These are phyloP conservation scores for Taxidea taxus DNA, from an alignment of 2,113 vertebrate species.

Conservation along the genomic window DNA sequence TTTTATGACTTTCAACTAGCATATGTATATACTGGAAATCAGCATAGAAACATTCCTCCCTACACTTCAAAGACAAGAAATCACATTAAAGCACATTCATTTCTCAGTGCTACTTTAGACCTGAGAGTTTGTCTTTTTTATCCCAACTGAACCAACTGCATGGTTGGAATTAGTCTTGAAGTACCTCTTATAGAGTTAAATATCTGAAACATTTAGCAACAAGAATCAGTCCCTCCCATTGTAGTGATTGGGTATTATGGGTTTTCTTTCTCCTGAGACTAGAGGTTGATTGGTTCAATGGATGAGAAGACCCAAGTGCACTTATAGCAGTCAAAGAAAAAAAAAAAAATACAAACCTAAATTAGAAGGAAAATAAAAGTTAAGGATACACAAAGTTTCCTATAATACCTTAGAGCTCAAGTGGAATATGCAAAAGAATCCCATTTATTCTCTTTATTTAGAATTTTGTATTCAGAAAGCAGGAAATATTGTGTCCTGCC, in stretches of 20 bases:
- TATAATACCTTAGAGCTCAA: neutral
- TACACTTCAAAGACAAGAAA: neutral
- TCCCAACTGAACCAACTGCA: neutral
- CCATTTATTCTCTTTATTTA: slow-evolving; percentile 19
- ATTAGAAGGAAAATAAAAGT: slow-evolving; percentile 19
- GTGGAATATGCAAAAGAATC: neutral
- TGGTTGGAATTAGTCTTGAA: slow-evolving; percentile 7
- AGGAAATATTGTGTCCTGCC: slow-evolving; percentile 14
- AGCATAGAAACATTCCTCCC: neutral
- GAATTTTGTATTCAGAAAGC: slow-evolving; percentile 39
- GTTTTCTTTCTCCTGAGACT: slow-evolving; percentile 20
- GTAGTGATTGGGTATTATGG: slow-evolving; percentile 24
- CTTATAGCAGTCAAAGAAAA: neutral
- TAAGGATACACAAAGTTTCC: slow-evolving; percentile 9
- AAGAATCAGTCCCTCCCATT: slow-evolving; percentile 8
- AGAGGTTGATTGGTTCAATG: slow-evolving; percentile 10
- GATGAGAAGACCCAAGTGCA: neutral
- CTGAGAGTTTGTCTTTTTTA: slow-evolving; percentile 24
- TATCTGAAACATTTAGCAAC: neutral
- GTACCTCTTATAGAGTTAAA: slow-evolving; percentile 28
- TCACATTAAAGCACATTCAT: neutral
- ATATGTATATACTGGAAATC: neutral
- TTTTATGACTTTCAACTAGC: neutral
- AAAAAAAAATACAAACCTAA: neutral
- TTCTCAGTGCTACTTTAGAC: slow-evolving; percentile 14